Base-by-base conservation (phyloP, 2,888 invertebrate species). In the Petrolisthes manimaculis region DNA sequence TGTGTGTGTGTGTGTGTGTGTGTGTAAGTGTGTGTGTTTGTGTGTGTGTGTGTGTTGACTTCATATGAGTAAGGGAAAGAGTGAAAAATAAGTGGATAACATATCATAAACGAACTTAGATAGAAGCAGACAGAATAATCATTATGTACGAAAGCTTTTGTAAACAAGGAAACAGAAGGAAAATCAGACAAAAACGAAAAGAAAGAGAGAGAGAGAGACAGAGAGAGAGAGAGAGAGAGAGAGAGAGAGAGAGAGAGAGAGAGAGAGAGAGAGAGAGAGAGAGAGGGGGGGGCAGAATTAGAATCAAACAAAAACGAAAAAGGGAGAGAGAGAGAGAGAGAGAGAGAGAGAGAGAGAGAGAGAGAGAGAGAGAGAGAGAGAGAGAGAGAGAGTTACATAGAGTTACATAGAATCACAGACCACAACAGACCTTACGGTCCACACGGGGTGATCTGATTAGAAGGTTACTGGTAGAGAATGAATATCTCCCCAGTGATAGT, bases 1-100 rank as follows among this genome's bases (percentile, higher is more conserved):
- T 61, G 61, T 61, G 61, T 61, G 61, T 61, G 61, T 61, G 61
- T 61, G 61, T 61, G 61, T 61, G 61, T 61, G 61, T 61, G 61
- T 61, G 61, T 61, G 61, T 61, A 14, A 9, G 61, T 61, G 61
- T 61, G 61, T 61, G 61, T 61, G 61, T 61, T 6, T 61, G 61
- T 61, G 61, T 61, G 61, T 61, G 61, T 61, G 61, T 61, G 61
- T 61, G 61, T 61, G 61, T 61, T 9, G 9, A 3, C 18, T 61
- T 61, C 12, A 18, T 12, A 61, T 61, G 18, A 18, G 18, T 61
- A 61, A 3, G 61, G 18, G 61, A 61, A 3, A 12, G 61, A 12
- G 61, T 61, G 61, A 61, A 3, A 12, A 18, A 61, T 61, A 3
- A 12, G 3, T 61, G 61, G 18, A 61, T 9, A 18, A 12, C 9